Evolutionary conservation across 2,113 vertebrate species (phyloP), one percentile per base, ranked within the genome.

Genomic region (Hippocampus guttulatus): DNA sequence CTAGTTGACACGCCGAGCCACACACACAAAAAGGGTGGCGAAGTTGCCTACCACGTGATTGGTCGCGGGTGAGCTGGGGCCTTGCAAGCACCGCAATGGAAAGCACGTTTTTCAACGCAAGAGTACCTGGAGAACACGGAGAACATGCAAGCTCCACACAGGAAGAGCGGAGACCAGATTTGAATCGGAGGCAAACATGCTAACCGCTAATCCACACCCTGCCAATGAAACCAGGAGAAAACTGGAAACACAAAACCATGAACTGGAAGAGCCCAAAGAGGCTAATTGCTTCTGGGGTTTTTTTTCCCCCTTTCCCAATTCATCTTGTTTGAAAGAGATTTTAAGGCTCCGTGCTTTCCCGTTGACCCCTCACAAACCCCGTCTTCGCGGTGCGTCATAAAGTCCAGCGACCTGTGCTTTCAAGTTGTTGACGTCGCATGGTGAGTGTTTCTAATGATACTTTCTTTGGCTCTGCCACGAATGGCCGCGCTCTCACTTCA

Each of bases 211-310:
- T 58, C 12, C 23, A 58, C 23, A 25, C 27, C 11, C 55, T 14
- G 49, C 16, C 49, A 51, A 16, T 58, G 23, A 58, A 27, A 27
- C 55, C 55, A 58, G 27, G 55, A 25, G 23, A 58, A 27, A 25
- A 78, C n/a, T 82, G 78, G 78, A 75, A 84, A 87, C 51, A 54
- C 67, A 77, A 85, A 85, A 79, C 78, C 67, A 2, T 88, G 80
- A 85, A 87, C 83, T 75, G 2, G 47, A 70, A 68, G 73, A 80
- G 74, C 75, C 78, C 23, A 54, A 69, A 54, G 71, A 84, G 74
- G 78, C 73, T 81, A 81, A 81, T 81, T 75, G 60, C 78, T 82
- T 85, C 72, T 86, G 81, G 76, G n/a, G n/a, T n/a, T n/a, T 16
- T 27, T 30, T 79, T 70, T 52, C 64, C 78, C 16, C 47, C 15